Percentiles rank a stretch among this genome's conserved stretches.
phyloP scores from a whole-genome alignment of 2,113 vertebrate genomes.

The Aleadryas rufinucha region DNA sequence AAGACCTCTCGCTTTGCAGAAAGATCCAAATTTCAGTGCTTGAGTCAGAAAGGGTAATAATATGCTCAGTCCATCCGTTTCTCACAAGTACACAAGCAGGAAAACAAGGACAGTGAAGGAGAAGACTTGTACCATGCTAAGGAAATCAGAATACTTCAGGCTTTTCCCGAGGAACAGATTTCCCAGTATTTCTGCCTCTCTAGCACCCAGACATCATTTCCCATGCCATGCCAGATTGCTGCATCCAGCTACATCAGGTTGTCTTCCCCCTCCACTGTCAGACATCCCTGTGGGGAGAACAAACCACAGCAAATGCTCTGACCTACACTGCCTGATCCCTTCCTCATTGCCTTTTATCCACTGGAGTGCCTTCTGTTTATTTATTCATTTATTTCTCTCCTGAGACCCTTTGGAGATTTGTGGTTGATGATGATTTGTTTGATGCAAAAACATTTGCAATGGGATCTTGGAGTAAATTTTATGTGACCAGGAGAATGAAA shows the following conservation, averaged over 20 bases:
- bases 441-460: not conserved
- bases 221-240: rapidly evolving
- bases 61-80: not conserved
- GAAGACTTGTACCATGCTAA: not conserved
- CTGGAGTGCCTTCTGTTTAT: not conserved
- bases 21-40: not conserved
- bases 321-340: not conserved
- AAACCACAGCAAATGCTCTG: not conserved
- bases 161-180: not conserved
- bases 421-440: not conserved
- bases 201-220: not conserved
- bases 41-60: not conserved
- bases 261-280: not conserved
- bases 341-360: not conserved
- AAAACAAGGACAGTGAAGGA: not conserved
- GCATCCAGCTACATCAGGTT: not conserved
- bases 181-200: not conserved
- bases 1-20: not conserved
- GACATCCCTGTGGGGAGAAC: not conserved
- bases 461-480: not conserved
- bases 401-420: not conserved
- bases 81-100: not conserved
- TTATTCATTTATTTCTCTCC: not conserved
- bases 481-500: not conserved
- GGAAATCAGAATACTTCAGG: not conserved